These are phyloP conservation scores for Limnodromus scolopaceus DNA, from an alignment of 2,797 vertebrate species.

Conservation along the genomic window DNA sequence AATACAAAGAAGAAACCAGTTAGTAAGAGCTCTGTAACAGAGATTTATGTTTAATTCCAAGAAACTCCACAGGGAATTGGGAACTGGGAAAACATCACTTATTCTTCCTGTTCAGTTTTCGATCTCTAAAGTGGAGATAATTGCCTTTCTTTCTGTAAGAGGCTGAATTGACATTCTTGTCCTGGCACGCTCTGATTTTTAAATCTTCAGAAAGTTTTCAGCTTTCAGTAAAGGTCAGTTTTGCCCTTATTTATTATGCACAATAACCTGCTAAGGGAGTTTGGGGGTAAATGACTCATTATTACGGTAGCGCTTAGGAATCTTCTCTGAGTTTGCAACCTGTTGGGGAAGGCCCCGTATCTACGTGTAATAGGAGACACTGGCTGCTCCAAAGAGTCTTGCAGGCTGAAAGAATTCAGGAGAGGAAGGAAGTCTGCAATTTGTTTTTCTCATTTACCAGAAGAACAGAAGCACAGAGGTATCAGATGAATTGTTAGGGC, in stretches of 20 bases:
- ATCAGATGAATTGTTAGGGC: neutral
- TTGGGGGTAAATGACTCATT: conserved; percentile 6
- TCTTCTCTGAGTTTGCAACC: conserved; percentile 10
- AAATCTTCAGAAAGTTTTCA: conserved; percentile 24
- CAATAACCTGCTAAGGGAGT: conserved; percentile 33
- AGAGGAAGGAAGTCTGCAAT: conserved; percentile 50
- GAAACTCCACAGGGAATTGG: neutral
- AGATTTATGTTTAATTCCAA: conserved; percentile 3
- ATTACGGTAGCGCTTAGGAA: conserved; percentile 16
- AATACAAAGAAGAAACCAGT: neutral
- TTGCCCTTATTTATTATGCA: conserved; percentile 31
- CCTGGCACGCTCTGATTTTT: neutral
- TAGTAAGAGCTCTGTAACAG: neutral
- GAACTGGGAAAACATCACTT: neutral
- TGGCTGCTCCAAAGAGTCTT: neutral
- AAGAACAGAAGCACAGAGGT: conserved; percentile 39
- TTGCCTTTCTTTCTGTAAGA: neutral
- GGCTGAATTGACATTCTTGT: conserved; percentile 4
- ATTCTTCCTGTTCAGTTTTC: neutral
- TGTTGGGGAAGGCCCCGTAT: neutral
- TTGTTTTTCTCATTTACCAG: conserved; percentile 52
- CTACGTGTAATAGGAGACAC: neutral
- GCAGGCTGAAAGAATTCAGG: neutral
- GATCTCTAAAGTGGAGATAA: neutral
- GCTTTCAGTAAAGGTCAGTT: neutral